phyloP scores from a whole-genome alignment of 2,113 vertebrate species.

The Regulus satrapa region DNA sequence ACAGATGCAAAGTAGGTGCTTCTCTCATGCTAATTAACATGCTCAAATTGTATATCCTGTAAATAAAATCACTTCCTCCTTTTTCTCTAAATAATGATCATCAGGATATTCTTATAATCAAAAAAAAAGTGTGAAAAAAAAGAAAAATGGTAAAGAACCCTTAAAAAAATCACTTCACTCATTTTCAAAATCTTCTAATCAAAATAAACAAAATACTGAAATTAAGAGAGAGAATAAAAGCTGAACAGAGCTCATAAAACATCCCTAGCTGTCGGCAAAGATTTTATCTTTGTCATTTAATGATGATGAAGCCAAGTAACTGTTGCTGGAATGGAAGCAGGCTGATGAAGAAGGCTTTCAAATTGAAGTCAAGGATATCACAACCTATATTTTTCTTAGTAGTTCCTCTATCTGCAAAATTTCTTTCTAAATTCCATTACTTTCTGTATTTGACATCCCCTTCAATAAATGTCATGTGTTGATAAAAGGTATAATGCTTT shows the following conservation, averaged over 20 bases:
- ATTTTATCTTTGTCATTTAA: slow-evolving; percentile 10
- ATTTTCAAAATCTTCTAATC: background rate
- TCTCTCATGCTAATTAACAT: background rate
- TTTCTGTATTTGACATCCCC: background rate
- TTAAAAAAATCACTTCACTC: background rate
- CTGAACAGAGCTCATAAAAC: background rate
- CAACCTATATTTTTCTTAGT: background rate
- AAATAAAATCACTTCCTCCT: background rate
- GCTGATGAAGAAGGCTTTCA: background rate
- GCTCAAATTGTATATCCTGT: background rate
- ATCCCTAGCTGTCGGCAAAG: background rate
- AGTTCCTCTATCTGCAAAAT: background rate
- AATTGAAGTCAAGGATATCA: background rate
- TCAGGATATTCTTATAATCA: background rate
- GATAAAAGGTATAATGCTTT: background rate
- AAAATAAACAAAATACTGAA: background rate
- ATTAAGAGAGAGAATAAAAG: background rate
- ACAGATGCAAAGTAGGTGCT: background rate
- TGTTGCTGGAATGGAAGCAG: slow-evolving; percentile 15
- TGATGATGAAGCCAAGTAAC: background rate
- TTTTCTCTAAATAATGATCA: background rate
- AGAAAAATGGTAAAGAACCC: background rate
- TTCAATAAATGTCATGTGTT: background rate
- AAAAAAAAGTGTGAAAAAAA: background rate
- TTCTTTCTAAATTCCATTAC: background rate